Conservation (phyloP, 2,888 invertebrate species). For the Cerastoderma edule region DNA sequence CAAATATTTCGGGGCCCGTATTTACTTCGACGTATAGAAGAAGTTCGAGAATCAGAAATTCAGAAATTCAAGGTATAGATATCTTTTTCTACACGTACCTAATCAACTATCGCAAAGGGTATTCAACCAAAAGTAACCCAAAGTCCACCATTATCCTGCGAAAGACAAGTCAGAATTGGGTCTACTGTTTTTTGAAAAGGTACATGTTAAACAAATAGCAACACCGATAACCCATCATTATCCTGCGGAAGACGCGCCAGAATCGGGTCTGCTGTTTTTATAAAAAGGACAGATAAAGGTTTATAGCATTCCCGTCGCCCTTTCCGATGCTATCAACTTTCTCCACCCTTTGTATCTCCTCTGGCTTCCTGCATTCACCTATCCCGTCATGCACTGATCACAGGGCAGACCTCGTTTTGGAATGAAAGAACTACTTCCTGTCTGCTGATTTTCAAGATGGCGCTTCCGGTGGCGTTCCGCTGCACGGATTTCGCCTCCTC, state of each 20-base stretch:
- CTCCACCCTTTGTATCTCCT: background rate
- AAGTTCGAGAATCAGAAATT: too few species aligned
- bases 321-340: conserved; percentile 3
- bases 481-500: background rate
- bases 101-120: too few species aligned
- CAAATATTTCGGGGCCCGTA: too few species aligned
- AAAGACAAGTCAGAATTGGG: too few species aligned
- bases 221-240: too few species aligned
- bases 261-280: background rate
- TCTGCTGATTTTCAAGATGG: conserved; percentile 1
- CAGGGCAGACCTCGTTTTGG: conserved; percentile 15
- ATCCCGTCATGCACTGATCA: conserved; percentile 21
- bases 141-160: too few species aligned
- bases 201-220: too few species aligned
- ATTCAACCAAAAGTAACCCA: too few species aligned
- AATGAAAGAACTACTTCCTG: background rate
- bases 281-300: background rate
- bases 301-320: conserved; percentile 7
- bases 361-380: conserved; percentile 15
- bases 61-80: too few species aligned
- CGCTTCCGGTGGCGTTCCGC: conserved; percentile 7
- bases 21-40: too few species aligned
- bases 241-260: background rate
- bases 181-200: too few species aligned
- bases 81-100: too few species aligned